Percentiles rank a stretch among this genome's conserved stretches.
Evolutionary conservation across 2,113 vertebrate species (phyloP).

Genomic region (Sigmodon hispidus): DNA sequence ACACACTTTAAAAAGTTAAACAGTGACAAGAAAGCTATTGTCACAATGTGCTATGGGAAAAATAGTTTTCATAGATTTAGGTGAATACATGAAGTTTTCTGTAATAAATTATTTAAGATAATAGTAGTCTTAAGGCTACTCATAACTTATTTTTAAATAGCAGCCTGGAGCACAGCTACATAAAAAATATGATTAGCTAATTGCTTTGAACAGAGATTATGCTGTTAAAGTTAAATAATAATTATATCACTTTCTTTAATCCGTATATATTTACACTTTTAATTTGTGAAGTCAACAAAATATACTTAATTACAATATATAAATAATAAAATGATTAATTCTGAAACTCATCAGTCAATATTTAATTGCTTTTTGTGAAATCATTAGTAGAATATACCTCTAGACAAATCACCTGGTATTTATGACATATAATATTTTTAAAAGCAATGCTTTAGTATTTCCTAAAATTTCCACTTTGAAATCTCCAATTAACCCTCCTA

Average conservation of each 20-base stretch:
- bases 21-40: background rate
- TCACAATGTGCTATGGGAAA: background rate
- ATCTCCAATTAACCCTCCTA: conserved; percentile 76
- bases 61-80: background rate
- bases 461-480: conserved; percentile 70
- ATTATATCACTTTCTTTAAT: background rate
- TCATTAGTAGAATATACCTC: background rate
- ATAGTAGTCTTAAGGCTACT: conserved; percentile 3
- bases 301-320: background rate
- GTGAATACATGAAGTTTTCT: background rate
- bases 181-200: conserved; percentile 15
- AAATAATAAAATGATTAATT: conserved; percentile 16
- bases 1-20: background rate
- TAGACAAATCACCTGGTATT: conserved; percentile 23
- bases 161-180: background rate
- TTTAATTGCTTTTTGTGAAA: background rate
- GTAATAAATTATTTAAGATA: conserved; percentile 63
- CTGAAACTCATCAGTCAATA: conserved; percentile 49
- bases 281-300: background rate
- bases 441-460: conserved; percentile 64
- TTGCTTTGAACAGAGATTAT: conserved; percentile 26
- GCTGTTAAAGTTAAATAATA: conserved; percentile 19
- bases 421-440: conserved; percentile 65
- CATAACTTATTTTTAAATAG: conserved; percentile 26
- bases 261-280: conserved; percentile 5